These are phyloP conservation scores for Peromyscus aztecus DNA, from an alignment of 2,797 vertebrate genomes.

Conservation along the genomic window DNA sequence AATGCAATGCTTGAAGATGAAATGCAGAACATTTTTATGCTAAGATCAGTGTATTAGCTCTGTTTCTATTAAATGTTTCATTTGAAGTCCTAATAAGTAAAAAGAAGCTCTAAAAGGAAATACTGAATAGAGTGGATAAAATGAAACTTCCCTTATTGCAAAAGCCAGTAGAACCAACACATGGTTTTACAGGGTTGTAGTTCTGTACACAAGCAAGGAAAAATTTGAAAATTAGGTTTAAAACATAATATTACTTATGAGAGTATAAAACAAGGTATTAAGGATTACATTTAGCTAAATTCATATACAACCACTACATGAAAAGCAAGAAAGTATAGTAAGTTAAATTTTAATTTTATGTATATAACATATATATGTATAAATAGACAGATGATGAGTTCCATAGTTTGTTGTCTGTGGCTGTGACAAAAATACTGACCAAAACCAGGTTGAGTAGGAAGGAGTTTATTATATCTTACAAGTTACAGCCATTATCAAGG, in stretches of 20 bases:
- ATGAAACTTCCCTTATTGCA: not conserved
- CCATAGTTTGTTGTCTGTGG: not conserved
- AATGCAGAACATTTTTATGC: not conserved
- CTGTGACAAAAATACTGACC: not conserved
- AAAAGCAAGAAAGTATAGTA: not conserved
- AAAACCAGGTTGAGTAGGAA: not conserved
- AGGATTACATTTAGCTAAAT: not conserved
- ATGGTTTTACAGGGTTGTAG: not conserved
- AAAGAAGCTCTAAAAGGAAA: not conserved
- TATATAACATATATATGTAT: not conserved
- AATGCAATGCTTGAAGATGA: not conserved
- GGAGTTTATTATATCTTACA: not conserved
- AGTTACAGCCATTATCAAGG: not conserved
- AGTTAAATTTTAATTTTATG: not conserved
- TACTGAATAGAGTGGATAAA: not conserved
- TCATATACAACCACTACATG: not conserved
- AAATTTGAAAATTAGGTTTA: slow-evolving; percentile 4
- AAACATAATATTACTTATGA: not conserved
- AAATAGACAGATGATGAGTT: not conserved
- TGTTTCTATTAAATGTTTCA: not conserved
- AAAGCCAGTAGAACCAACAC: not conserved
- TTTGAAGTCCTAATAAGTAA: not conserved
- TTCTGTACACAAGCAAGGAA: not conserved
- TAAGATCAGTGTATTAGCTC: not conserved
- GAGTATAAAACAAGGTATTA: not conserved